Conservation (phyloP, 2,797 vertebrate species). For the Echeneis naucrates region DNA sequence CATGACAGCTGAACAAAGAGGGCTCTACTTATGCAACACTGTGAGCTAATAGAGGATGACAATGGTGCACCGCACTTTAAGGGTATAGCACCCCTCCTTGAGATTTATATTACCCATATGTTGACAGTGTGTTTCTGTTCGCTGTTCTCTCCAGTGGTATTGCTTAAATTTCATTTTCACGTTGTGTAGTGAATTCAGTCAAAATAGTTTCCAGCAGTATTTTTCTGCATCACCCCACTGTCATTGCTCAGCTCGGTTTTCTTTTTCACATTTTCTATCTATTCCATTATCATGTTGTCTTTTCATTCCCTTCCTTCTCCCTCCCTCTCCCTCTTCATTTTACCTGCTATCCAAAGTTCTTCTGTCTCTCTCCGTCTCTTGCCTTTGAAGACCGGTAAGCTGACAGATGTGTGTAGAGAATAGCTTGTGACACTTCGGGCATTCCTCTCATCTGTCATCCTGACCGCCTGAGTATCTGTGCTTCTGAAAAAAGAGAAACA, state of each 20-base stretch:
- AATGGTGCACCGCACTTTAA: constrained; percentile 13
- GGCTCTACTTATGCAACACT: constrained; percentile 30
- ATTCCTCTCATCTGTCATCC: constrained; percentile 71
- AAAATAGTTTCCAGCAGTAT: not conserved
- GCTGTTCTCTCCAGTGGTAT: not conserved
- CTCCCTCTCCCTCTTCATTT: constrained; percentile 30
- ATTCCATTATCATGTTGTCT: constrained; percentile 32
- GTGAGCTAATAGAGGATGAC: constrained; percentile 14
- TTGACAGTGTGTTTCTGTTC: constrained; percentile 1
- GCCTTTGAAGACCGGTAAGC: constrained; percentile 63
- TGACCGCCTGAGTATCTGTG: constrained; percentile 36
- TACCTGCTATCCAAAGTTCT: constrained; percentile 34
- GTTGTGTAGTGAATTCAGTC: constrained; percentile 5
- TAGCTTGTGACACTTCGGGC: constrained; percentile 66
- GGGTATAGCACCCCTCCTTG: constrained; percentile 11
- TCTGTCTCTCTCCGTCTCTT: constrained; percentile 43
- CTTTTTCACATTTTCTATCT: constrained; percentile 14
- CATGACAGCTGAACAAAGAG: constrained; percentile 33
- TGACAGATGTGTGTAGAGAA: constrained; percentile 73
- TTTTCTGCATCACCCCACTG: not conserved
- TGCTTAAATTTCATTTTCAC: not conserved
- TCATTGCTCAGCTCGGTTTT: not conserved
- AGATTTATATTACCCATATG: constrained; percentile 1
- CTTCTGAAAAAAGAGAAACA: constrained; percentile 23
- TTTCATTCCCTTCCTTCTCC: not conserved